Conservation (phyloP, 2,888 invertebrate genomes). For the Bombylius major region DNA sequence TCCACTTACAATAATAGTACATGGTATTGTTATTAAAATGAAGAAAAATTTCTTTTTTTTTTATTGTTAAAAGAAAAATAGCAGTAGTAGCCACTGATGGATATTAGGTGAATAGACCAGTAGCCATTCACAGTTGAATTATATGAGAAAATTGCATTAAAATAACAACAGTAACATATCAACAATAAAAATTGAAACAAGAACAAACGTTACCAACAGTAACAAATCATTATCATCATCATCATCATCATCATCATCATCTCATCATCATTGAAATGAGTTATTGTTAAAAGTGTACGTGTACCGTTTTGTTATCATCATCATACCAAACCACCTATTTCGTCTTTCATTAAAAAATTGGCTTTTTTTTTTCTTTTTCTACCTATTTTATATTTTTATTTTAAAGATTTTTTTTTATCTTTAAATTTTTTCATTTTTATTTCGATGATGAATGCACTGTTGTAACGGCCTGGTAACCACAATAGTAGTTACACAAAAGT, state of each 20-base stretch:
- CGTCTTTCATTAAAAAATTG: background rate
- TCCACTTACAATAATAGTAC: too few species aligned
- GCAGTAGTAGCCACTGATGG: too few species aligned
- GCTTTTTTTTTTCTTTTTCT: conserved; percentile 1
- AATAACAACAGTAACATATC: background rate
- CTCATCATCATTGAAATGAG: background rate
- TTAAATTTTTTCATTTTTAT: background rate
- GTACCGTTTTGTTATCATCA: background rate
- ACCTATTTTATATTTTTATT: conserved; percentile 1
- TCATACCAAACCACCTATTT: background rate
- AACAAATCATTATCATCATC: too few species aligned
- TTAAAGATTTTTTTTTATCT: conserved; percentile 1
- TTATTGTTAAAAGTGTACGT: background rate
- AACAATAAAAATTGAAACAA: background rate
- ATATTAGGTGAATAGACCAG: too few species aligned
- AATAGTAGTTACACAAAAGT: background rate
- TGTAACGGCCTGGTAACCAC: conserved; percentile 1
- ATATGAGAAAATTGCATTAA: background rate
- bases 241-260: too few species aligned
- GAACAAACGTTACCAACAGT: too few species aligned
- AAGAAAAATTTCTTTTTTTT: too few species aligned
- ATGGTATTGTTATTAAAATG: too few species aligned
- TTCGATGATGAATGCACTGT: too few species aligned
- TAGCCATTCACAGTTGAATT: too few species aligned
- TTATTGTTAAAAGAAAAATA: too few species aligned